Evolutionary conservation across 2,113 vertebrate genomes (phyloP), one percentile per base, ranked within the genome.

Genomic region (Gila orcuttii): DNA sequence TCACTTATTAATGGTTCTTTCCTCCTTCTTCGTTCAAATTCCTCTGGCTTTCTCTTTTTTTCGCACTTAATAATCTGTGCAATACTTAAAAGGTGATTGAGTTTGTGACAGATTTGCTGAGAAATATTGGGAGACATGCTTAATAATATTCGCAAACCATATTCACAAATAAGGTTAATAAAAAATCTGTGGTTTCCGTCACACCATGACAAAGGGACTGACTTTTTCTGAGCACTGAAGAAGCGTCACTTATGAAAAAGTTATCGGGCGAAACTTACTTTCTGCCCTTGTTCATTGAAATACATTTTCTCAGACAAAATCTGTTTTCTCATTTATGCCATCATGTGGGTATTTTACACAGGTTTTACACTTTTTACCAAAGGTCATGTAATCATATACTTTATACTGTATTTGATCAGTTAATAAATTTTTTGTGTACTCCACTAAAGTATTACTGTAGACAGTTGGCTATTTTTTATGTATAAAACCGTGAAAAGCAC

Each of bases 81-180:
- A 10, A 62, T 62, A 25, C 60, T 62, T n/a, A 25, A 62, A 64
- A 28, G 60, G 3, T n/a, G 11, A 62, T 28, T 4, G n/a, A 62
- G 3, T 73, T 45, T 25, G 23, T n/a, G 39, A 45, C 36, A 45
- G 36, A 73, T 12, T 39, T 42, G 19, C 21, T 42, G 23, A 47
- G 71, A 47, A 47, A 74, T 17, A 74, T 74, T 74, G n/a, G 6
- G 12, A 47, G n/a, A 75, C 50, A 75, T 74, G 71, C 13, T 6
- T 68, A 31, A 33, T 6, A 66, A 33, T 33, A 33, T 71, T 71
- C 7, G 17, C 33, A 39, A 69, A 69, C 21, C 33, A 39, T 39
- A 71, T 73, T 73, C 36, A 47, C 39, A 75, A 73, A 73, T 73
- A 23, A 45, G 39, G 11, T 45, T 45, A 73, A 13, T 50, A 75